Conservation (phyloP, 2,113 vertebrate genomes). For the Pluvianellus socialis region DNA sequence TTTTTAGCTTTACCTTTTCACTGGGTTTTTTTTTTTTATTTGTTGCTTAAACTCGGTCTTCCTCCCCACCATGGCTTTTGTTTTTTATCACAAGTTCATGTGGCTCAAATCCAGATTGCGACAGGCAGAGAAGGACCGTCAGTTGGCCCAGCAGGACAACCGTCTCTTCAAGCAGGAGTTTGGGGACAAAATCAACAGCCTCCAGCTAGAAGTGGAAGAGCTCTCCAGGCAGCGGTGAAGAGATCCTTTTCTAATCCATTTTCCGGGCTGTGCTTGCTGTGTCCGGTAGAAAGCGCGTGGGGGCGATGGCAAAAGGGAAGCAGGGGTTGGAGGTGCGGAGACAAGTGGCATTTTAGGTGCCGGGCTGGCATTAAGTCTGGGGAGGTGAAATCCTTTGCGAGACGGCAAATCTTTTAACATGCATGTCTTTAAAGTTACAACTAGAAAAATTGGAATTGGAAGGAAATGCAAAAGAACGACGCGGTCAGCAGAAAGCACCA, state of each 20-base stretch:
- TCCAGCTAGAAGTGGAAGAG: constrained; percentile 89
- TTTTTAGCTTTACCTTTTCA: constrained; percentile 45
- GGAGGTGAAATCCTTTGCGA: neutral
- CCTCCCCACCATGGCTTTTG: constrained; percentile 82
- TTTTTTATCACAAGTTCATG: constrained; percentile 91
- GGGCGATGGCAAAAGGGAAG: too few species aligned
- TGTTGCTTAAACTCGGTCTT: constrained; percentile 73
- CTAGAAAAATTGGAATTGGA: neutral
- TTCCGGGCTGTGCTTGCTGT: neutral
- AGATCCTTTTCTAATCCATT: neutral
- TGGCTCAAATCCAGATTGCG: constrained; percentile 94
- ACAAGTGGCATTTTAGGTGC: neutral
- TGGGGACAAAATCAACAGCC: constrained; percentile 95
- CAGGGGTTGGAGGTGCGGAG: neutral
- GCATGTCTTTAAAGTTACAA: neutral
- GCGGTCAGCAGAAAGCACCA: neutral
- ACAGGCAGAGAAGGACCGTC: constrained; percentile 85
- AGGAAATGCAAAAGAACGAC: neutral
- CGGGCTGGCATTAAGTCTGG: neutral
- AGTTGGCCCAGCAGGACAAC: constrained; percentile 88
- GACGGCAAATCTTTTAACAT: rapidly evolving
- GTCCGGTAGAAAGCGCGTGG: neutral
- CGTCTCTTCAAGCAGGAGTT: constrained; percentile 98
- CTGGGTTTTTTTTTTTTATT: constrained; percentile 65
- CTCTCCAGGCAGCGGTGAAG: constrained; percentile 89